Evolutionary conservation across 2,888 invertebrate species (phyloP), one percentile per base, ranked within the genome.

Genomic region (Chironomus tentans): DNA sequence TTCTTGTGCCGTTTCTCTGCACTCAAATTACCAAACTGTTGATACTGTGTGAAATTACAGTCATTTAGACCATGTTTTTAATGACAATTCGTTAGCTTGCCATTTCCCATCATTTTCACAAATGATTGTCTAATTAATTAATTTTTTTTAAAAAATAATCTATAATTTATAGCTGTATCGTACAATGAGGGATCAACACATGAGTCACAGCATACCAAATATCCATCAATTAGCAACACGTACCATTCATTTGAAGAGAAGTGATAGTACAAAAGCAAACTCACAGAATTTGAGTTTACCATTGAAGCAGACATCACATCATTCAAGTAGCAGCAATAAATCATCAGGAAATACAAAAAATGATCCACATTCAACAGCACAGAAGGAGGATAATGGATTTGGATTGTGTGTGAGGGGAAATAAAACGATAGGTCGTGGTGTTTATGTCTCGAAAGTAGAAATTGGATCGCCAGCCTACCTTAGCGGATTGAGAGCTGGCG

Each of bases 171-270:
- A 76, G 76, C 18, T 76, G 15, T 76, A 76, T 76, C 68, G 76
- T 18, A 46, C 28, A n/a, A 47, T 69, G 24, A 48, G 76, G 15
- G 68, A 76, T 50, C 76, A 69, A 24, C 76, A 56, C 6, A 76
- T 69, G 18, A 69, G 68, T 56, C 22, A 61, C 21, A 76, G 76
- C 50, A 76, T 76, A n/a, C 76, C 76, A 46, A 76, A 76, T 28
- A 76, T 76, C n/a, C 12, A 76, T 76, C 68, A 76, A 24, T 48
- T 76, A 15, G n/a, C 76, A 68, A 76, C 76, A 13, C 68, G 76
- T 10, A 76, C 76, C 21, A 76, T 76, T 56, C 68, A 76, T 76
- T 69, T 76, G 21, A 76, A 76, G 56, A 62, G 76, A 69, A 74
- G 68, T 61, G 74, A 74, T 6, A 74, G 74, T 74, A 74, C 74